Evolutionary conservation across 2,113 vertebrate species (phyloP), one percentile per base, ranked within the genome.

Genomic region (Ciconia stormi): DNA sequence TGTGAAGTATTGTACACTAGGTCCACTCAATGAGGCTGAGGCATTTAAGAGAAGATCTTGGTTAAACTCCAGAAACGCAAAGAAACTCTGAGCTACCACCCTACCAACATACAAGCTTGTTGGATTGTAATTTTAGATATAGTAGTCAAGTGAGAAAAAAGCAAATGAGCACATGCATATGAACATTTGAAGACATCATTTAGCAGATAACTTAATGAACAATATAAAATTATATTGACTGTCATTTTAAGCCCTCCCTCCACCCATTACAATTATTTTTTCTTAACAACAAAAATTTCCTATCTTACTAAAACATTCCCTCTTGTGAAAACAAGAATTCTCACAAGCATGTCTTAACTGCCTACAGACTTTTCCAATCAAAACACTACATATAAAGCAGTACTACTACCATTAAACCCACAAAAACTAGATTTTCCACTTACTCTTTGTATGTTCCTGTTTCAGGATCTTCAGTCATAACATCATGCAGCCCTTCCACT

Each of bases 381-480:
- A 83, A 90, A 89, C 32, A 40, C 13, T 59, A 62, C 8, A 55
- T 25, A 20, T 29, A 46, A 87, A 66, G 32, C 25, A 72, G 16
- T 42, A 74, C 8, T 63, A 32, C 47, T 66, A 61, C 30, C 71
- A 25, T 38, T 58, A 70, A 94, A 81, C 8, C 25, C 55, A 86
- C 15, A 47, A 5, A 81, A 82, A 81, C 36, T 67, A 74, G 38
- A 65, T 82, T 81, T 95, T 95, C 49, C 7, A 95, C 99, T 99
- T 98, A 99, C 99, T 99, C 99, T 98, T 99, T 99, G 59, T 98
- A 99, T 30, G 99, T 99, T 95, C 98, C 97, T 6, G 99, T 99
- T 97, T 99, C 99, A 7, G 99, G 77, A 94, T 99, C 99, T 97
- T 99, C 99, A 4, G 99, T 99, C 99, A 99, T 99, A 53, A 99